A percentile compares a stretch with the other conserved stretches of the same genome.
phyloP scores from a whole-genome alignment of 2,113 vertebrate genomes.

The Caranx ignobilis region DNA sequence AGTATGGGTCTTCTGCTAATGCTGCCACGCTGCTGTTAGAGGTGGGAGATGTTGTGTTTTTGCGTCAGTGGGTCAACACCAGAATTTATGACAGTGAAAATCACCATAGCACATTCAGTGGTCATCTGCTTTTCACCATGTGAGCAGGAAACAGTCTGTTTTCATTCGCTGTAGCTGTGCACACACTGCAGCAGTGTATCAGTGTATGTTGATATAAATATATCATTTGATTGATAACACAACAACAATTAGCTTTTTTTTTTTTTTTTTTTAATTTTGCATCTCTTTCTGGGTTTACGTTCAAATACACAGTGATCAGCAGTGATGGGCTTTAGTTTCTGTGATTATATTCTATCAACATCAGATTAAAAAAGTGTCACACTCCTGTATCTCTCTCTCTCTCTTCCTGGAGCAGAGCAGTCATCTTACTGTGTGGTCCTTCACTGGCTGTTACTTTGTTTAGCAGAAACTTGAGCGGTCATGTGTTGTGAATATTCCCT shows the following conservation, averaged over 20 bases:
- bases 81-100: not conserved
- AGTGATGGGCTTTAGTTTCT: not conserved
- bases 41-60: constrained; percentile 57
- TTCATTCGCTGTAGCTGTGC: not conserved
- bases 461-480: too few relatives aligned
- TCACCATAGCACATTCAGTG: constrained; percentile 42
- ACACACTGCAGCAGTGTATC: not conserved
- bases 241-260: too few relatives aligned
- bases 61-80: accelerated
- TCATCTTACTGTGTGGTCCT: too few relatives aligned
- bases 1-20: not conserved
- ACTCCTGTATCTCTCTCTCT: too few relatives aligned
- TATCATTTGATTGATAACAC: not conserved
- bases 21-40: constrained; percentile 48
- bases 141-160: not conserved
- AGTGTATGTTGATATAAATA: not conserved
- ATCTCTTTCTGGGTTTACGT: not conserved
- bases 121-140: constrained; percentile 58
- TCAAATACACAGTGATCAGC: not conserved
- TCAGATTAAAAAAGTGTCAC: not conserved
- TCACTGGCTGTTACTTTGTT: too few relatives aligned
- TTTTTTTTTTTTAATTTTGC: too few relatives aligned
- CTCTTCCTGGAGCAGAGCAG: too few relatives aligned
- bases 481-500: too few relatives aligned
- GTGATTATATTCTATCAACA: not conserved